These are phyloP conservation scores for Tinea semifulvella DNA, from an alignment of 2,888 invertebrate genomes.

Conservation along the genomic window DNA sequence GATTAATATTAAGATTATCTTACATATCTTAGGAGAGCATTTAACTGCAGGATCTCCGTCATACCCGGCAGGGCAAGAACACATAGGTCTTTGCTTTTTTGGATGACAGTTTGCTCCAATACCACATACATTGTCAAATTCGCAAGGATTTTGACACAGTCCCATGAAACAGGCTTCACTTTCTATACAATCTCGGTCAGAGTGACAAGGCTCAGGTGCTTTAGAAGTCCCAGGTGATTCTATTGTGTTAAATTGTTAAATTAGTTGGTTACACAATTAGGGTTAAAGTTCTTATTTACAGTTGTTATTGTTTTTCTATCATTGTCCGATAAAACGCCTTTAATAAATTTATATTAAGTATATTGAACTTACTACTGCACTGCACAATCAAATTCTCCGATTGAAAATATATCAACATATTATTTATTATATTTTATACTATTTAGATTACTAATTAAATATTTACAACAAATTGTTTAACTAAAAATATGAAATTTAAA, in stretches of 20 bases:
- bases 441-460: not conserved
- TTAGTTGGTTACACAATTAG: constrained; percentile 41
- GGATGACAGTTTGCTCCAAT: constrained; percentile 80
- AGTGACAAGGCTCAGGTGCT: constrained; percentile 81
- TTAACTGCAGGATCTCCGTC: constrained; percentile 84
- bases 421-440: not conserved
- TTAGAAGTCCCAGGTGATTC: constrained; percentile 76
- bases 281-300: constrained; percentile 12
- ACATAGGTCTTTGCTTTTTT: constrained; percentile 84
- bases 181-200: constrained; percentile 85
- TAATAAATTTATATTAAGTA: not conserved
- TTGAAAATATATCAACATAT: constrained; percentile 5
- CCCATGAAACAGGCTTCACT: constrained; percentile 85
- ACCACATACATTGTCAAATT: constrained; percentile 81
- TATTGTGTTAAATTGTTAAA: constrained; percentile 61
- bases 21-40: constrained; percentile 83
- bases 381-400: too few relatives aligned
- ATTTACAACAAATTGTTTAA: constrained; percentile 7
- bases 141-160: constrained; percentile 84
- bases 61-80: constrained; percentile 81
- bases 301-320: not conserved
- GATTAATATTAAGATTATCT: constrained; percentile 49
- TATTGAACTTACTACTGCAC: not conserved
- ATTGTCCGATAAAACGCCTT: constrained; percentile 14
- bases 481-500: constrained; percentile 4